phyloP scores from a whole-genome alignment of 2,888 invertebrate genomes.

The Biston stratarius region DNA sequence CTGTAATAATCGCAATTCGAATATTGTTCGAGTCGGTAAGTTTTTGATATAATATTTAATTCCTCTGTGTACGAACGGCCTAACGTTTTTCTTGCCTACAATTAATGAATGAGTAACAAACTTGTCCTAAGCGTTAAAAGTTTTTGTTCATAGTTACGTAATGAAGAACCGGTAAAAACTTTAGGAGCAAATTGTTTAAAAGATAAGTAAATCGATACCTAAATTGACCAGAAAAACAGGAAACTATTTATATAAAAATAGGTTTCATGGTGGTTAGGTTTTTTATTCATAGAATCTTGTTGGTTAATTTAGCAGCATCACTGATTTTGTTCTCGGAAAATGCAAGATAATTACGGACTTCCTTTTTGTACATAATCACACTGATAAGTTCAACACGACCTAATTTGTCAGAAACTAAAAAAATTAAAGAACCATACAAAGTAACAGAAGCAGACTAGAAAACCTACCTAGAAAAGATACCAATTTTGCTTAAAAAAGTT shows the following conservation, averaged over 20 bases:
- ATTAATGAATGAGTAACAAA: constrained; percentile 37
- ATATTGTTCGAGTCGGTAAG: neutral
- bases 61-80: neutral
- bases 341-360: neutral
- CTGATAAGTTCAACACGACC: neutral
- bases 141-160: constrained; percentile 31
- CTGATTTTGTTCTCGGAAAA: neutral
- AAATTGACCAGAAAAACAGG: constrained; percentile 30
- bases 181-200: constrained; percentile 21
- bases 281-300: neutral
- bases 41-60: neutral
- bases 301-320: constrained; percentile 7
- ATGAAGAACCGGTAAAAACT: constrained; percentile 24
- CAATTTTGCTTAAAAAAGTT: too few species aligned
- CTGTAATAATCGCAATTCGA: too few species aligned
- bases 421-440: too few species aligned
- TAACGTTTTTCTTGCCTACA: constrained; percentile 9
- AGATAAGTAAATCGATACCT: constrained; percentile 36
- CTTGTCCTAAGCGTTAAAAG: constrained; percentile 18
- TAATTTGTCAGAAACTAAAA: too few species aligned
- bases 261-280: constrained; percentile 15
- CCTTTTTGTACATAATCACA: neutral
- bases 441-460: too few species aligned
- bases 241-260: constrained; percentile 21
- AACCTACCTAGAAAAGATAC: too few species aligned